A percentile compares a stretch with the other conserved stretches of the same genome.
Evolutionary conservation across 2,888 invertebrate genomes (phyloP).

Genomic region (Alentia gelatinosa): DNA sequence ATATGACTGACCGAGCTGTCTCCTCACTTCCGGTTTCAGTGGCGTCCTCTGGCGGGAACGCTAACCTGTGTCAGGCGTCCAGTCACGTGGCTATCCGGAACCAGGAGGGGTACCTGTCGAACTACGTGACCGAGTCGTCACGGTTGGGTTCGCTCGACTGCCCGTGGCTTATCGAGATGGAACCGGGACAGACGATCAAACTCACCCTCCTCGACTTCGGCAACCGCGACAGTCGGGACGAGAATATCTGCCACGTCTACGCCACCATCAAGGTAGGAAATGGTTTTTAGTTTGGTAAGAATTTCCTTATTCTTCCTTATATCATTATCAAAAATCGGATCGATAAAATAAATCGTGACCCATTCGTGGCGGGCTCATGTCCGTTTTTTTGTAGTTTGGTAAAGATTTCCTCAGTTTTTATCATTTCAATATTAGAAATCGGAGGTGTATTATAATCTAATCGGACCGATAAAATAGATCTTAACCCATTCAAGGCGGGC

Average conservation of each 20-base stretch:
- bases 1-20: too few relatives aligned
- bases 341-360: too few relatives aligned
- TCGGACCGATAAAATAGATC: too few relatives aligned
- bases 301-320: too few relatives aligned
- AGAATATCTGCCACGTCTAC: constrained; percentile 37
- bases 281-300: neutral
- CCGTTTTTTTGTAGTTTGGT: too few relatives aligned
- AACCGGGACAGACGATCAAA: constrained; percentile 58
- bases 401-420: too few relatives aligned
- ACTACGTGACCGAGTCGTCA: constrained; percentile 58
- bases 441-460: too few relatives aligned
- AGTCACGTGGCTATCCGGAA: constrained; percentile 54
- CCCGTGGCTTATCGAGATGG: constrained; percentile 62
- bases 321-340: too few relatives aligned
- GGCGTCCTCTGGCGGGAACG: constrained; percentile 53
- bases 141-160: constrained; percentile 59
- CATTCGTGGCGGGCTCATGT: too few relatives aligned
- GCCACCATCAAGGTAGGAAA: constrained; percentile 43
- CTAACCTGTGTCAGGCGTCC: constrained; percentile 59
- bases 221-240: neutral
- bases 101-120: constrained; percentile 61
- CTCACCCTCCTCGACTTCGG: constrained; percentile 60
- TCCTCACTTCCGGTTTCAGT: constrained; percentile 58
- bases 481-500: too few relatives aligned
- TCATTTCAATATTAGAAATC: too few relatives aligned